Evolutionary conservation across 2,888 invertebrate genomes (phyloP).

Genomic region (Drosophila atripex): DNA sequence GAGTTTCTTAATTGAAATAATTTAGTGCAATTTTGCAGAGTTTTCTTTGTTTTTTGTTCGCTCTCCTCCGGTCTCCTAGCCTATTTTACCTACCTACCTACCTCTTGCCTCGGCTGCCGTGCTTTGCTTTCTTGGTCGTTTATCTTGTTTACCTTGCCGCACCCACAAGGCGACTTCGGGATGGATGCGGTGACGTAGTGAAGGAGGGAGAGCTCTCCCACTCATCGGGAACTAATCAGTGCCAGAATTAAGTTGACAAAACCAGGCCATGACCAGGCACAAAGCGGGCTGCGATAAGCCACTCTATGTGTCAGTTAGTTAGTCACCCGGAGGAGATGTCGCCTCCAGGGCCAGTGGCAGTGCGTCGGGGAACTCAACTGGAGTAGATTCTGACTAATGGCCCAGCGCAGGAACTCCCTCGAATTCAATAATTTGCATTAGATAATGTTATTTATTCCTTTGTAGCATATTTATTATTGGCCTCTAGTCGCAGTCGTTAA

Average conservation of each 20-base stretch:
- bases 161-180: constrained; percentile 37
- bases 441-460: not conserved
- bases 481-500: not conserved
- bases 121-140: constrained; percentile 22
- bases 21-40: constrained; percentile 26
- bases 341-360: too few species aligned
- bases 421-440: not conserved
- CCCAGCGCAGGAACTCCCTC: not conserved
- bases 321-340: not conserved
- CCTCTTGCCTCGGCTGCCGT: constrained; percentile 28
- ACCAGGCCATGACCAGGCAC: constrained; percentile 44
- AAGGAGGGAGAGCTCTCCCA: constrained; percentile 21
- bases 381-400: constrained; percentile 11
- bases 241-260: constrained; percentile 47
- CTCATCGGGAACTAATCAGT: constrained; percentile 46
- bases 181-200: constrained; percentile 19
- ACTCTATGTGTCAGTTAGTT: constrained; percentile 36
- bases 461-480: not conserved
- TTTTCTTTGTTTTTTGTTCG: constrained; percentile 3
- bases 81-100: constrained; percentile 44
- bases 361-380: not conserved
- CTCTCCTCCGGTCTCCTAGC: not conserved
- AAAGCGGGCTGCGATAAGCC: constrained; percentile 27
- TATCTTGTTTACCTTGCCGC: constrained; percentile 58
- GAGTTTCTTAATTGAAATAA: constrained; percentile 50